A percentile compares a stretch with the other conserved stretches of the same genome.
Conservation (phyloP, 2,888 invertebrate genomes). For the Clostera curtula region DNA sequence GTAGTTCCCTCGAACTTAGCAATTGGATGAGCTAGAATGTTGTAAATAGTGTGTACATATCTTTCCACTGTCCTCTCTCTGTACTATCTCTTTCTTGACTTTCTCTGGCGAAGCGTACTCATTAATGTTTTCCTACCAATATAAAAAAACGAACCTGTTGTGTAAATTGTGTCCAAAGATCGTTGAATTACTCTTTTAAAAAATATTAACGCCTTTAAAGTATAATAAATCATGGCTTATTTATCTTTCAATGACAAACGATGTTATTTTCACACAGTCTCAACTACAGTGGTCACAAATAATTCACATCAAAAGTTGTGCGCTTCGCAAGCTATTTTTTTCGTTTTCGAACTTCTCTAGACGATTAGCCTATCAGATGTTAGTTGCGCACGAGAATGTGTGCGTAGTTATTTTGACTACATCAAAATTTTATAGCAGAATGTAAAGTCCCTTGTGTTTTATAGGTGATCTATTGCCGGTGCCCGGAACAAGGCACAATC, state of each 20-base stretch:
- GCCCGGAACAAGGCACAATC: conserved; percentile 52
- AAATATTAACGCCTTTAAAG: too few relatives aligned
- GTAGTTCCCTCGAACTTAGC: conserved; percentile 21
- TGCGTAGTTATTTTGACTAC: conserved; percentile 18
- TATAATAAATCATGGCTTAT: too few relatives aligned
- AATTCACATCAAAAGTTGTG: too few relatives aligned
- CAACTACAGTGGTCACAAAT: too few relatives aligned
- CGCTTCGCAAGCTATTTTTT: conserved; percentile 11
- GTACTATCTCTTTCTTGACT: conserved; percentile 9
- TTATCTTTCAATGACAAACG: too few relatives aligned
- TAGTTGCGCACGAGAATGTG: conserved; percentile 19
- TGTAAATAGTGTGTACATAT: conserved; percentile 16
- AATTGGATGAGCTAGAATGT: conserved; percentile 12
- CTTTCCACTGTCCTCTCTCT: conserved; percentile 12
- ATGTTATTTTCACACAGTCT: too few relatives aligned
- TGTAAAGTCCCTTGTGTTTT: conserved; percentile 15
- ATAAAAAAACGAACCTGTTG: too few relatives aligned
- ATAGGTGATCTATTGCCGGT: conserved; percentile 51
- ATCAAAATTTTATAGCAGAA: not conserved
- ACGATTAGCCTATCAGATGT: conserved; percentile 10
- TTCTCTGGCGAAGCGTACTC: conserved; percentile 13
- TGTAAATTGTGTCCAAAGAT: too few relatives aligned
- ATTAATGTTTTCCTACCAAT: too few relatives aligned
- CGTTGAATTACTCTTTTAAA: too few relatives aligned
- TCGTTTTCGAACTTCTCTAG: conserved; percentile 13